Base-by-base conservation (phyloP, 2,888 invertebrate genomes). In the Crematogaster levior region DNA sequence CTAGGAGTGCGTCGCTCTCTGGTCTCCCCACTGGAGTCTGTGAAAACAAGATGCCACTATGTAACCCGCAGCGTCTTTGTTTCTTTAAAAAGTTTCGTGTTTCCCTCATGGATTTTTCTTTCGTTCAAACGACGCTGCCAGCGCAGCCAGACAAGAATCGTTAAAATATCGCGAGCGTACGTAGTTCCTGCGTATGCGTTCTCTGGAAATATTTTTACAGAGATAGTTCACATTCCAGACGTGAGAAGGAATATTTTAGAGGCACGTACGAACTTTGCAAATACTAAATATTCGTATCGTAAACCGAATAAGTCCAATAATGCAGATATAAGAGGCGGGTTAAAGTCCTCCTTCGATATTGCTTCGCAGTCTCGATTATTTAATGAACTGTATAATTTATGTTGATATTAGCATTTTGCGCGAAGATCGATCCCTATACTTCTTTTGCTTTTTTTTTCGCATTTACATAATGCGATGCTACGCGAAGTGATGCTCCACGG, bases 71-170 rank as follows among this genome's bases (percentile, higher is more conserved):
- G 43, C 24, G 34, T 18, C 73, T 77, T 70, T 72, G 77, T 79
- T 79, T 79, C 77, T 72, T 79, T 56, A 72, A 79, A 77, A 70
- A 70, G 72, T 79, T 79, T 68, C 66, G 68, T 53, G 27, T 66
- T 77, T 72, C 56, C 56, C 43, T 56, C 43, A 72, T 79, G 46
- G 77, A 79, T 79, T 79, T 72, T 72, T 72, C 77, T 70, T 79
- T 46, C 43, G 56, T 43, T 43, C 43, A 70, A 79, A 79, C 56
- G 77, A 72, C 43, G 73, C 43, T 34, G 56, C 72, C 37, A 40
- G 27, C 37, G 56, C 30, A 40, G 68, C 48, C 70, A 70, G 40
- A 63, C 70, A 61, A 30, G 56, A 79, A 79, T 79, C 72, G 73
- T 79, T 79, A 79, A 79, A 79, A 79, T 79, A 79, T 79, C 72